Conservation (phyloP, 2,113 vertebrate species). For the Lepus europaeus region DNA sequence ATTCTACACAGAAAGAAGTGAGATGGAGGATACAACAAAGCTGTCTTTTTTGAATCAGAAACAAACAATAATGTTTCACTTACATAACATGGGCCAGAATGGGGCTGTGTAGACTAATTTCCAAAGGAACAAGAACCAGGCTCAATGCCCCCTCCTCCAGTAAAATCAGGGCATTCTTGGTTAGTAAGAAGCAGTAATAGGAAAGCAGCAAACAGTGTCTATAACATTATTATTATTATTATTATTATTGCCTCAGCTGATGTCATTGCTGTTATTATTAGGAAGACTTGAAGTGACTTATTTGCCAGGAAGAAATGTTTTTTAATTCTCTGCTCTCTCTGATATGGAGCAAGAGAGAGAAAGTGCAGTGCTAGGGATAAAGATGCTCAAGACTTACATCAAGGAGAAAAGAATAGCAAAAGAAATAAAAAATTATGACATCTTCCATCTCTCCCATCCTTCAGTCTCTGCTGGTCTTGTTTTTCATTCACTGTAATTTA, state of each 20-base stretch:
- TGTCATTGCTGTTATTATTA: neutral
- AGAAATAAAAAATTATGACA: neutral
- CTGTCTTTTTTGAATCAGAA: neutral
- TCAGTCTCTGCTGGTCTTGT: neutral
- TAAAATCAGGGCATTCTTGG: neutral
- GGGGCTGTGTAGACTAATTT: neutral
- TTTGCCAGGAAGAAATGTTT: neutral
- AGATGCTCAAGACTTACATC: neutral
- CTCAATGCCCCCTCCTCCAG: neutral
- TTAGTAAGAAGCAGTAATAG: too few relatives aligned
- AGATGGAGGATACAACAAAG: neutral
- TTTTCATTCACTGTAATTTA: neutral
- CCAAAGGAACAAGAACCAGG: neutral
- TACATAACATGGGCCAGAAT: neutral
- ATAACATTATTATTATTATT: neutral
- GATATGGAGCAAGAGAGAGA: neutral
- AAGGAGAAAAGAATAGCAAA: accelerated
- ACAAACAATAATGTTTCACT: neutral
- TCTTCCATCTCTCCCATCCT: neutral
- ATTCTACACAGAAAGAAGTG: neutral
- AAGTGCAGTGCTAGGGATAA: neutral
- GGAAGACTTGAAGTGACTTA: neutral
- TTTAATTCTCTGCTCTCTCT: neutral
- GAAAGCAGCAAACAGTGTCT: neutral
- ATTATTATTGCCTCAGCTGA: neutral